phyloP scores from a whole-genome alignment of 2,888 invertebrate genomes.

The Sarcophaga variegata region DNA sequence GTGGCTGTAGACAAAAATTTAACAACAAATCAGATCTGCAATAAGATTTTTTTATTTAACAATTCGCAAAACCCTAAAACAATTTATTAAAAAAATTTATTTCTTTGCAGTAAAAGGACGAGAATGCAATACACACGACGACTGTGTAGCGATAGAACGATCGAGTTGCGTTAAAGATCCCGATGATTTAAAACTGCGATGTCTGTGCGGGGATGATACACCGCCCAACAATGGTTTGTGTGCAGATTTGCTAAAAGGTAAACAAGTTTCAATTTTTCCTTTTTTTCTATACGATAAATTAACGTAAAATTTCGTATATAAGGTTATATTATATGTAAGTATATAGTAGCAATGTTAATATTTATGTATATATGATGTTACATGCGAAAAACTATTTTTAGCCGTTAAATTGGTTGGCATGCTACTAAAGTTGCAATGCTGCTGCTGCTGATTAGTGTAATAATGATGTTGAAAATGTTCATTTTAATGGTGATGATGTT shows the following conservation, averaged over 20 bases:
- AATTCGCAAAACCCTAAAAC: too few relatives aligned
- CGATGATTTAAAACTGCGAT: conserved; percentile 85
- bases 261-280: conserved; percentile 60
- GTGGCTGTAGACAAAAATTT: too few relatives aligned
- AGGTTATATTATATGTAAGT: too few relatives aligned
- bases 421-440: neutral
- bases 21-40: too few relatives aligned
- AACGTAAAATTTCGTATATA: neutral
- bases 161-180: conserved; percentile 87
- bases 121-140: conserved; percentile 85
- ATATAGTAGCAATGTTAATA: neutral
- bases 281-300: neutral
- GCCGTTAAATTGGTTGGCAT: neutral
- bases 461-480: neutral
- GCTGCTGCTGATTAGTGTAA: neutral
- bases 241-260: conserved; percentile 85
- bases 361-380: neutral
- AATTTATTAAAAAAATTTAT: neutral
- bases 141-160: conserved; percentile 85
- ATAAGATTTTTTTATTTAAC: too few relatives aligned
- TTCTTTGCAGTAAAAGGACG: conserved; percentile 83
- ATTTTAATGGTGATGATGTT: conserved; percentile 10
- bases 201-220: conserved; percentile 87
- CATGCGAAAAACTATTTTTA: neutral
- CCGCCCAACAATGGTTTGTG: conserved; percentile 87